phyloP scores from a whole-genome alignment of 2,888 invertebrate species.

The Andrena bicolor region DNA sequence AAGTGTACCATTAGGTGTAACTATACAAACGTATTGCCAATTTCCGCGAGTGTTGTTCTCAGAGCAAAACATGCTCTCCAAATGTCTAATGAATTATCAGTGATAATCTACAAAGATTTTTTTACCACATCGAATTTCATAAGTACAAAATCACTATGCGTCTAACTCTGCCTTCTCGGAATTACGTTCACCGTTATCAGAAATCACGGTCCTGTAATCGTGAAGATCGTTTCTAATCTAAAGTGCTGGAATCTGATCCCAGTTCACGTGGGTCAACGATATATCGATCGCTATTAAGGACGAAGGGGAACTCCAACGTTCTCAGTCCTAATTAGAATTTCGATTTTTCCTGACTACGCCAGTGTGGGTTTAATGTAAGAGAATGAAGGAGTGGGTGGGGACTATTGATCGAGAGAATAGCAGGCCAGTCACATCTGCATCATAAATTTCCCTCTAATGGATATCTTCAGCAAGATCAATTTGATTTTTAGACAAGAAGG shows the following conservation, averaged over 20 bases:
- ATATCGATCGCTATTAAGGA: constrained; percentile 5
- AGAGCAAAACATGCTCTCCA: no score
- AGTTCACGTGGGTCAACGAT: not conserved
- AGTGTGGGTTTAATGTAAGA: not conserved
- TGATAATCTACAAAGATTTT: no score
- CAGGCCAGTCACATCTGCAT: not conserved
- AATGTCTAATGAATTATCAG: no score
- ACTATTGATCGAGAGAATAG: not conserved
- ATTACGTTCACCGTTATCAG: not conserved
- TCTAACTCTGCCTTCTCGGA: no score
- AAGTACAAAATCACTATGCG: no score
- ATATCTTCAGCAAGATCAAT: not conserved
- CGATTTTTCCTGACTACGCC: not conserved
- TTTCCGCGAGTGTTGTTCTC: no score
- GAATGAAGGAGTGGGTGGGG: not conserved
- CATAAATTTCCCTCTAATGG: not conserved
- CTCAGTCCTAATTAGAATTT: constrained; percentile 17
- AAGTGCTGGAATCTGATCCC: not conserved
- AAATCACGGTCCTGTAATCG: not conserved
- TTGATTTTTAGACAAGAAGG: not conserved
- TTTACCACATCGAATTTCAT: no score
- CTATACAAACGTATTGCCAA: not conserved
- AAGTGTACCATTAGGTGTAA: not conserved
- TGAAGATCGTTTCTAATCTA: not conserved
- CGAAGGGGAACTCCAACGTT: not conserved